Evolutionary conservation across 2,888 invertebrate genomes (phyloP).

Genomic region (Tiliacea citrago): DNA sequence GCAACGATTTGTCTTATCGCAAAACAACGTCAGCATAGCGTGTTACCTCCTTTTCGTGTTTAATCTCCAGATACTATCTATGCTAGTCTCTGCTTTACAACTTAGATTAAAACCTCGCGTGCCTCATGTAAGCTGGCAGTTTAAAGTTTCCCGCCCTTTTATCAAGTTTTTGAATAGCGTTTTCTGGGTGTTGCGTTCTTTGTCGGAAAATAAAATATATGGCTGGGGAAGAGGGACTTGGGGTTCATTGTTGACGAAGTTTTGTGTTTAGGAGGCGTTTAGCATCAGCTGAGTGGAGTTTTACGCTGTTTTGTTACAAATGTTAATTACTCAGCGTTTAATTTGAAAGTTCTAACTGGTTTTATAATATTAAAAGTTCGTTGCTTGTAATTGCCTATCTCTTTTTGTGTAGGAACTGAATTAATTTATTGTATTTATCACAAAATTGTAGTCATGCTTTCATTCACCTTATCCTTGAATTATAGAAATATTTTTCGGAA

Average conservation of each 20-base stretch:
- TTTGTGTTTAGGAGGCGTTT: slow-evolving; percentile 29
- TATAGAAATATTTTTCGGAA: slow-evolving; percentile 18
- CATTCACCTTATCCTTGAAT: slow-evolving; percentile 8
- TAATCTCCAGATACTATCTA: slow-evolving; percentile 43
- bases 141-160: slow-evolving; percentile 38
- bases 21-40: slow-evolving; percentile 47
- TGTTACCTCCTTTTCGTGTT: slow-evolving; percentile 54
- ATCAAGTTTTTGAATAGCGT: slow-evolving; percentile 44
- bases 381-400: not conserved
- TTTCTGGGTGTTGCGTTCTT: slow-evolving; percentile 17
- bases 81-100: slow-evolving; percentile 49
- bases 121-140: slow-evolving; percentile 53
- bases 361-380: not conserved
- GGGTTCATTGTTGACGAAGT: slow-evolving; percentile 29
- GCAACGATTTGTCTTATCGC: slow-evolving; percentile 42
- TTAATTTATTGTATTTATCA: not conserved
- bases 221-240: slow-evolving; percentile 5
- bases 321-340: slow-evolving; percentile 22
- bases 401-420: not conserved
- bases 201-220: slow-evolving; percentile 44
- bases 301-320: slow-evolving; percentile 11
- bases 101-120: slow-evolving; percentile 64
- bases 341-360: slow-evolving; percentile 9
- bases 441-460: not conserved
- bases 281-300: slow-evolving; percentile 5